Evolutionary conservation across 2,113 vertebrate genomes (phyloP).

Genomic region (human): DNA sequence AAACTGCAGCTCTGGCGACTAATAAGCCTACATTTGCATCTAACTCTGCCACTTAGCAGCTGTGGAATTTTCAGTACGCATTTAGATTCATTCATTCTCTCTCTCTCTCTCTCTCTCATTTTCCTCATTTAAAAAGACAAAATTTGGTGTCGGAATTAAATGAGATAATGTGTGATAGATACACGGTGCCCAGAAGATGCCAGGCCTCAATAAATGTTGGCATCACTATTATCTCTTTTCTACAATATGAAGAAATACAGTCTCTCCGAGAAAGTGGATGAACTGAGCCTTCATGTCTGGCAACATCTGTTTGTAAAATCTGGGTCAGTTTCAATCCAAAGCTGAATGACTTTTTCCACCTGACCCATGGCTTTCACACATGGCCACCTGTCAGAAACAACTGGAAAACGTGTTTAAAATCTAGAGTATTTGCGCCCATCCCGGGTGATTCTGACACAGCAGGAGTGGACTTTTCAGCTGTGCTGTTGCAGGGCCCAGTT

Average conservation of each 20-base stretch:
- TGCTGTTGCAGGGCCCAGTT: no score
- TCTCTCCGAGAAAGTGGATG: background rate
- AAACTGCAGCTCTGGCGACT: background rate
- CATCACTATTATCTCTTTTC: background rate
- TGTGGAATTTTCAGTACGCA: background rate
- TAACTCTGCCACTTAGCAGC: background rate
- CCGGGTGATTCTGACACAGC: background rate
- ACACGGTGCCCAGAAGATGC: background rate
- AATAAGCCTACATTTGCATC: background rate
- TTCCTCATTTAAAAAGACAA: constrained; percentile 18
- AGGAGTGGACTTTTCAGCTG: background rate
- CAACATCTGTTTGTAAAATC: background rate
- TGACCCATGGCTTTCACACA: background rate
- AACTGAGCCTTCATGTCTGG: fast-evolving
- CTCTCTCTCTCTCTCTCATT: background rate
- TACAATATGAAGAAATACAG: background rate
- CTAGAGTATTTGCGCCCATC: background rate
- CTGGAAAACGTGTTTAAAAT: background rate
- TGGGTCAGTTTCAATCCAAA: background rate
- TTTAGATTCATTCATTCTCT: background rate
- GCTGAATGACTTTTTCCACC: background rate
- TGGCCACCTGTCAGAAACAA: background rate
- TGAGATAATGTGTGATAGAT: background rate
- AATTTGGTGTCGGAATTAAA: background rate
- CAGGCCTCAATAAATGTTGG: background rate